Evolutionary conservation across 2,888 invertebrate genomes (phyloP).

Genomic region (Eilema caniola): DNA sequence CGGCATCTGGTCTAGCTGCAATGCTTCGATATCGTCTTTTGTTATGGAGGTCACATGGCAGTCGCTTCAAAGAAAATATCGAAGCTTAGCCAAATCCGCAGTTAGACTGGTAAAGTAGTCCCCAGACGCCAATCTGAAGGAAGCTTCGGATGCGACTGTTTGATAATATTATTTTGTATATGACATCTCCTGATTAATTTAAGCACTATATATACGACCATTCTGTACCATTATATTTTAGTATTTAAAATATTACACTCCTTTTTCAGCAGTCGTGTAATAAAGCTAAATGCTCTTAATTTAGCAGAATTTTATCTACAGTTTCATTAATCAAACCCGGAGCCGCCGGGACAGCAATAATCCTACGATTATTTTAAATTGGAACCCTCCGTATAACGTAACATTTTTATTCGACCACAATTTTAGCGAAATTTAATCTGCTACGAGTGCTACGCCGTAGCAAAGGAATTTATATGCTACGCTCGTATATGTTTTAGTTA

Average conservation of each 20-base stretch:
- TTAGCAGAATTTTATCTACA: slow-evolving; percentile 40
- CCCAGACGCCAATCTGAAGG: too few species aligned
- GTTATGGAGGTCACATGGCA: too few species aligned
- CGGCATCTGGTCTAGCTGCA: too few species aligned
- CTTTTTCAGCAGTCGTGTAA: not conserved
- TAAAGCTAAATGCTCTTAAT: not conserved
- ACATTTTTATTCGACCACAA: slow-evolving; percentile 14
- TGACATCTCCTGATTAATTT: too few species aligned
- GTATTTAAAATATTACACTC: not conserved
- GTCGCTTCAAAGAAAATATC: too few species aligned
- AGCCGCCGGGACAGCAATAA: slow-evolving; percentile 33
- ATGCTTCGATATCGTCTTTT: too few species aligned
- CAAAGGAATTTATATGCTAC: slow-evolving; percentile 1
- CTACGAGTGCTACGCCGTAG: slow-evolving; percentile 19
- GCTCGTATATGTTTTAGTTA: not conserved
- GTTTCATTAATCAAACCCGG: slow-evolving; percentile 48
- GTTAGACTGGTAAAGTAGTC: too few species aligned
- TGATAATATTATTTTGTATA: too few species aligned
- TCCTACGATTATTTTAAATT: slow-evolving; percentile 44
- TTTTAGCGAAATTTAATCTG: slow-evolving; percentile 7
- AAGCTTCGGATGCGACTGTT: too few species aligned
- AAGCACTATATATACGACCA: not conserved
- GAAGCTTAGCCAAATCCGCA: too few species aligned
- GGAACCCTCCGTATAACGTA: slow-evolving; percentile 7
- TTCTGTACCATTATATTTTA: too few species aligned